Evolutionary conservation across 2,888 invertebrate species (phyloP), one percentile per base, ranked within the genome.

Genomic region (Dugesia japonica): DNA sequence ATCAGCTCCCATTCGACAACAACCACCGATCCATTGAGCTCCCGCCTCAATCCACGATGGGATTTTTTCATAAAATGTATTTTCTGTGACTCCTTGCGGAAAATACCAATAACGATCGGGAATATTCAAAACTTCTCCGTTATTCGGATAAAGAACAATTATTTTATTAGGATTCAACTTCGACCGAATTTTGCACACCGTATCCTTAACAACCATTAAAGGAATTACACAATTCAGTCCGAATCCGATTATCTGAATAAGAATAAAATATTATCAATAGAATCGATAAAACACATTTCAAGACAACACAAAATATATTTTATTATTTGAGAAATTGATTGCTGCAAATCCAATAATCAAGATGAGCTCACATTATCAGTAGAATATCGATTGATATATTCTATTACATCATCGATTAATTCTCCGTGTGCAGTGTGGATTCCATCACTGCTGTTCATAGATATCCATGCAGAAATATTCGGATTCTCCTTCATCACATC

Each of bases 91-190:
- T 38, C 38, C 38, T 38, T 38, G 13, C 17, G 38, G 38, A 38
- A 38, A 38, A 38, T 38, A 38, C 38, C 38, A 38, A 9, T 13
- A 38, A 38, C 17, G 13, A 38, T 38, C 17, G 9, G 38, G 17
- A 13, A 9, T 38, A 17, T 38, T 17, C 38, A 9, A 92, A 82
- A 87, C 88, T 85, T 91, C 91, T 75, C 94, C 94, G 81, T 92
- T 92, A 84, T 94, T 94, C 1, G 94, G 93, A 85, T 94, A 94
- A 28, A 90, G 91, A 77, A 94, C 89, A 76, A 93, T 86, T 9
- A 81, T 80, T 88, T 79, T 89, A 83, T 71, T 86, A 85, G 79
- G 74, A 17, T 79, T 56, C n/a, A 81, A 71, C 1, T 77, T 56
- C 28, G 80, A 77, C n/a, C 84, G 38, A 38, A 38, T 38, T 13